Percentiles rank a stretch among this genome's conserved stretches.
These are phyloP conservation scores for Callipepla squamata DNA, from an alignment of 2,113 vertebrate genomes.

Conservation along the genomic window DNA sequence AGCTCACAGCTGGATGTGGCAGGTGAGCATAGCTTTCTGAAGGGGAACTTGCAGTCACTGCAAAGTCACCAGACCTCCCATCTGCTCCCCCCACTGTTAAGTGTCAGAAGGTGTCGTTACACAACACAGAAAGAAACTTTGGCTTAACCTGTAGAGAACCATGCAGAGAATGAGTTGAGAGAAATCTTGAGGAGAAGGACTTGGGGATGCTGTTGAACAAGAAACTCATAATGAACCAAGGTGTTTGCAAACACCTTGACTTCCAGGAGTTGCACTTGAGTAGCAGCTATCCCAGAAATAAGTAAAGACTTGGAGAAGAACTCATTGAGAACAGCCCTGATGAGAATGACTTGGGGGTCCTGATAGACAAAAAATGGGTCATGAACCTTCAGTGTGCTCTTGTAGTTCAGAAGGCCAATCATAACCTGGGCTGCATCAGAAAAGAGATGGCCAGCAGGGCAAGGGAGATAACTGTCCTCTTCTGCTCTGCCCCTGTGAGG, in stretches of 20 bases:
- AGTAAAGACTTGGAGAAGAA: not conserved
- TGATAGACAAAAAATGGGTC: not conserved
- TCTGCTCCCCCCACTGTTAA: not conserved
- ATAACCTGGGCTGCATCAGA: not conserved
- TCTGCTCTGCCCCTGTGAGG: not conserved
- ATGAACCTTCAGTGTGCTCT: not conserved
- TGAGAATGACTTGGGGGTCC: not conserved
- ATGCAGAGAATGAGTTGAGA: not conserved
- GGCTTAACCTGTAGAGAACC: not conserved
- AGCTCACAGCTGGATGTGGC: not conserved
- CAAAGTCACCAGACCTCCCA: conserved; percentile 12
- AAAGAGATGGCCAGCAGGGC: not conserved
- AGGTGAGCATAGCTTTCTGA: conserved; percentile 19
- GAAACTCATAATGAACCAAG: not conserved
- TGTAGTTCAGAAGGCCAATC: not conserved
- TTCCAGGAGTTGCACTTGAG: no score
- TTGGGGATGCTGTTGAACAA: not conserved
- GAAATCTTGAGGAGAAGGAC: not conserved
- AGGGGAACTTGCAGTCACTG: not conserved
- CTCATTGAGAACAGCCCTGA: not conserved
- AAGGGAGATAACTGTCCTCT: not conserved
- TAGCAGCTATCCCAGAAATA: not conserved
- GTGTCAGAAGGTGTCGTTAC: not conserved
- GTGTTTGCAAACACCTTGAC: no score
- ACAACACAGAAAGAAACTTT: not conserved